A percentile compares a stretch with the other conserved stretches of the same genome.
These are phyloP conservation scores for Drosophila meridiana DNA, from an alignment of 2,888 invertebrate genomes.

Conservation along the genomic window DNA sequence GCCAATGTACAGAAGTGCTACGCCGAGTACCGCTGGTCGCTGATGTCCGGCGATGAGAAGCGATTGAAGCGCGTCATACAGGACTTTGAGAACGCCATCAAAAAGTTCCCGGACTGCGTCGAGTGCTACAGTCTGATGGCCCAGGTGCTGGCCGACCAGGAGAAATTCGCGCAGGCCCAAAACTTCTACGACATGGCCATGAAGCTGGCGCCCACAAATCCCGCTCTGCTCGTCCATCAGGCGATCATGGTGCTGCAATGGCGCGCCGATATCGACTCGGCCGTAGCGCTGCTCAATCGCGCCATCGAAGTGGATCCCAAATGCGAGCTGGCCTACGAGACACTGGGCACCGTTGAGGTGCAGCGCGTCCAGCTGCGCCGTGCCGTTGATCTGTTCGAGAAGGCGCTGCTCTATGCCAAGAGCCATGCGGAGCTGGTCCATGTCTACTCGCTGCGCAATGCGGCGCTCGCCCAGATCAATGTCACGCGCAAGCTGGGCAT, in stretches of 20 bases:
- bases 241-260: conserved; percentile 93
- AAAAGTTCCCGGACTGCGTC: conserved; percentile 92
- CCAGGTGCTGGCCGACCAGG: conserved; percentile 94
- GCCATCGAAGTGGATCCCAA: conserved; percentile 95
- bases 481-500: conserved; percentile 91
- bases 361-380: conserved; percentile 92
- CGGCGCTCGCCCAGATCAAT: conserved; percentile 94
- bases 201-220: conserved; percentile 93
- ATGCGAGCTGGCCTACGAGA: conserved; percentile 98
- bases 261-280: conserved; percentile 92
- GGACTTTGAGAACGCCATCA: conserved; percentile 91
- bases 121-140: conserved; percentile 96
- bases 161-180: conserved; percentile 93
- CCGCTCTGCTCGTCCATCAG: conserved; percentile 94
- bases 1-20: conserved; percentile 96
- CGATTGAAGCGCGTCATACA: conserved; percentile 88
- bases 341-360: conserved; percentile 96
- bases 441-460: conserved; percentile 94
- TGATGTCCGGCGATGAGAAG: conserved; percentile 87
- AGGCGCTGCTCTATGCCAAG: conserved; percentile 93
- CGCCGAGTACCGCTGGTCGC: conserved; percentile 92
- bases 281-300: conserved; percentile 91
- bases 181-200: conserved; percentile 92
- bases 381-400: conserved; percentile 94
- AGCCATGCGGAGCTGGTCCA: conserved; percentile 96